phyloP scores from a whole-genome alignment of 2,113 vertebrate genomes.

The Agelaius phoeniceus region DNA sequence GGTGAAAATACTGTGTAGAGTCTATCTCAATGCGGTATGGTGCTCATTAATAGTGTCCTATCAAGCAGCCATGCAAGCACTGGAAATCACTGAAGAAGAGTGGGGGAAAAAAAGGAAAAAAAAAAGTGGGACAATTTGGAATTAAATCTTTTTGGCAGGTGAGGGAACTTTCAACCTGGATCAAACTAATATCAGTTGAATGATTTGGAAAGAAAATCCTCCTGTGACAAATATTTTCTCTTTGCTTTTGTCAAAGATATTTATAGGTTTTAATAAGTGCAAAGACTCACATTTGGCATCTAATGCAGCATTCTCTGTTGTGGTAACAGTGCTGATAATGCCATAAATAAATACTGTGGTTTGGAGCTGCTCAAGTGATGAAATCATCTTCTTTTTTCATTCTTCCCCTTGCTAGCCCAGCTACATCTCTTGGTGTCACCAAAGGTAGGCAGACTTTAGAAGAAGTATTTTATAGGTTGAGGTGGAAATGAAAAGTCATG shows the following conservation, averaged over 20 bases:
- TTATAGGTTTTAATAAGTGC: constrained; percentile 40
- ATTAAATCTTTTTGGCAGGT: background rate
- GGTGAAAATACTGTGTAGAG: background rate
- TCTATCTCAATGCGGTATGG: background rate
- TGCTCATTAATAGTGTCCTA: background rate
- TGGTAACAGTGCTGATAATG: background rate
- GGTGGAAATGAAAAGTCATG: background rate
- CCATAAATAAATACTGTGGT: background rate
- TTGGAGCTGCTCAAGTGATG: background rate
- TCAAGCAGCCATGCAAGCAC: background rate
- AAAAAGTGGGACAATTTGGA: background rate
- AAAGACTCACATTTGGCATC: background rate
- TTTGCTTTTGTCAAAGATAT: background rate
- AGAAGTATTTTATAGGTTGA: background rate
- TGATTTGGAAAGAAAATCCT: background rate
- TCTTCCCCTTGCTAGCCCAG: background rate
- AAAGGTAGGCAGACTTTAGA: background rate
- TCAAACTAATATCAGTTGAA: background rate
- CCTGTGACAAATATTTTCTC: background rate
- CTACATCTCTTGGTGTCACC: background rate
- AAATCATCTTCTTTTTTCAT: background rate
- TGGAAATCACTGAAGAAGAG: background rate
- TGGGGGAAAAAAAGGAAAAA: background rate
- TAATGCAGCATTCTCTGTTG: background rate
- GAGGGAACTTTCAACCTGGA: background rate